Evolutionary conservation across 2,113 vertebrate species (phyloP).

Genomic region (Marcusenius ussheri): DNA sequence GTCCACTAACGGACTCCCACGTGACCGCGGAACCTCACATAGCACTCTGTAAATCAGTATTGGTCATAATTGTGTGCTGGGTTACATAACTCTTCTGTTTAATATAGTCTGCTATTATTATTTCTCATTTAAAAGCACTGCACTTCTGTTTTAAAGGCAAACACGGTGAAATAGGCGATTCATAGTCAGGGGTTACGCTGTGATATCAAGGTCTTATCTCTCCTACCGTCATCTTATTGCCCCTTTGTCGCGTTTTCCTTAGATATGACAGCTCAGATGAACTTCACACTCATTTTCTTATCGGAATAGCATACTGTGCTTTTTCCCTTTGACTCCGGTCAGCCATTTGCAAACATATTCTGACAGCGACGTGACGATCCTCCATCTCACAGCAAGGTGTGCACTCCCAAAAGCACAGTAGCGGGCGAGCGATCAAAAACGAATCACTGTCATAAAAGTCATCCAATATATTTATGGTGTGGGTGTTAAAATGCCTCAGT

Average conservation of each 20-base stretch:
- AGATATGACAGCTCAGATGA: background rate
- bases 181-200: background rate
- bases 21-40: background rate
- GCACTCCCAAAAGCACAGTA: background rate
- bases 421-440: background rate
- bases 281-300: background rate
- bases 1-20: background rate
- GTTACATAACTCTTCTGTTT: background rate
- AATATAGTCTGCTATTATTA: background rate
- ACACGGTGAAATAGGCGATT: background rate
- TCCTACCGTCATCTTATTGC: background rate
- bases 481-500: background rate
- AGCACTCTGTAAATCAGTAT: background rate
- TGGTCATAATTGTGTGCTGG: background rate
- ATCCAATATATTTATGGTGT: background rate
- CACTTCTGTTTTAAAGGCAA: background rate
- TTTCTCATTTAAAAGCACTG: background rate
- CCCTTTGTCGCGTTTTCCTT: background rate
- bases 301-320: background rate
- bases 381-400: background rate
- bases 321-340: background rate
- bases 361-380: background rate
- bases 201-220: background rate
- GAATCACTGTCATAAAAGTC: background rate
- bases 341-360: background rate